Percentiles rank a stretch among this genome's conserved stretches.
Evolutionary conservation across 2,113 vertebrate genomes (phyloP).

Genomic region (Lucifuga dentata): DNA sequence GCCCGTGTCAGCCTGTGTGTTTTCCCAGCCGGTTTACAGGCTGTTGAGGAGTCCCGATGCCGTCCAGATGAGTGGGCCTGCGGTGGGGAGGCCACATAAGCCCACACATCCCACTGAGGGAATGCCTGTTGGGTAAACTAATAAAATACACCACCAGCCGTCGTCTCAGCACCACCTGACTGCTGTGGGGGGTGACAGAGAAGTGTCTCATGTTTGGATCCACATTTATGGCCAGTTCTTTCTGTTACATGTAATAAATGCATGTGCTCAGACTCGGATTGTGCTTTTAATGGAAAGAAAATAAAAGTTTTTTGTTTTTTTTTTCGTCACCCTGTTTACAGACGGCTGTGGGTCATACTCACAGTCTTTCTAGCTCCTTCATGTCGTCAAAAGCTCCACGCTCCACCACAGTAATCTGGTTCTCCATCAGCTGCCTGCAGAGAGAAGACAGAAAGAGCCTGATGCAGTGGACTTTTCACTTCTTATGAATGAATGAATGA

Average conservation of each 20-base stretch:
- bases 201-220: conserved; percentile 56
- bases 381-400: conserved; percentile 96
- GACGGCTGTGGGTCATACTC: conserved; percentile 84
- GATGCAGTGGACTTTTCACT: conserved; percentile 42
- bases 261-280: too few species aligned
- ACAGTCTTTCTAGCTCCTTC: conserved; percentile 98
- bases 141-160: conserved; percentile 58
- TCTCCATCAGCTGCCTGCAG: conserved; percentile 98
- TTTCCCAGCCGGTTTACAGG: conserved; percentile 71
- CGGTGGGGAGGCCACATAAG: conserved; percentile 64
- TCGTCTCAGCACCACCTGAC: conserved; percentile 54
- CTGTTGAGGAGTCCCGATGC: conserved; percentile 65
- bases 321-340: too few species aligned
- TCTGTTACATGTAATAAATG: conserved; percentile 51
- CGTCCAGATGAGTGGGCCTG: conserved; percentile 74
- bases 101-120: conserved; percentile 72
- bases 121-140: conserved; percentile 69
- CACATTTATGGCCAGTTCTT: conserved; percentile 27
- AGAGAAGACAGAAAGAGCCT: conserved; percentile 43
- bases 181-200: conserved; percentile 55
- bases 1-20: conserved; percentile 72
- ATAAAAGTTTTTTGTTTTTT: too few species aligned
- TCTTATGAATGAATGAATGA: too few species aligned
- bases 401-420: conserved; percentile 93
- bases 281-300: too few species aligned